Conservation (phyloP, 1,140 invertebrate species). For the Mercenaria mercenaria region DNA sequence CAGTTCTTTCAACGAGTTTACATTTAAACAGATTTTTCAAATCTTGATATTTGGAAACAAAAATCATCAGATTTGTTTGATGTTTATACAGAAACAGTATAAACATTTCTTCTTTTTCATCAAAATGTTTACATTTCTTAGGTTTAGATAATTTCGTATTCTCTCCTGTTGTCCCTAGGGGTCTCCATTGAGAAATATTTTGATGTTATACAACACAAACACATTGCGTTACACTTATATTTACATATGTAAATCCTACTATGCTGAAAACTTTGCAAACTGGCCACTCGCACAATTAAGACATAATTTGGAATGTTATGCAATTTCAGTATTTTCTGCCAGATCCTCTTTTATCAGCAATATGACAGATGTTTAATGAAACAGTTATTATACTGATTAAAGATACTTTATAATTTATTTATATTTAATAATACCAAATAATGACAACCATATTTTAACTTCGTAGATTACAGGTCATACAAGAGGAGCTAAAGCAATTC, state of each 20-base stretch:
- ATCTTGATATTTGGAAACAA: not conserved
- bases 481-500: too few species aligned
- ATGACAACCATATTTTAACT: too few species aligned
- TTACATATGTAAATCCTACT: not conserved
- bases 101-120: not conserved
- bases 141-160: conserved; percentile 6
- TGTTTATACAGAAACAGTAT: not conserved
- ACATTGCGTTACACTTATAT: not conserved
- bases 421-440: too few species aligned
- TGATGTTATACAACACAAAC: not conserved
- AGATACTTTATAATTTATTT: too few species aligned
- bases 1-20: not conserved
- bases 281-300: not conserved
- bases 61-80: not conserved
- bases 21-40: not conserved
- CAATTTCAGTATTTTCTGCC: not conserved
- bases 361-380: too few species aligned
- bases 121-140: conserved; percentile 31
- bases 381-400: too few species aligned
- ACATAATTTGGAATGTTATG: not conserved
- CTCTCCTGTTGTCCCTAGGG: not conserved
- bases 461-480: too few species aligned
- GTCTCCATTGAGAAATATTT: not conserved
- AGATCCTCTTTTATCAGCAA: too few species aligned
- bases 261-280: not conserved